Evolutionary conservation across 2,113 vertebrate genomes (phyloP).

Genomic region (Cebidichthys violaceus): DNA sequence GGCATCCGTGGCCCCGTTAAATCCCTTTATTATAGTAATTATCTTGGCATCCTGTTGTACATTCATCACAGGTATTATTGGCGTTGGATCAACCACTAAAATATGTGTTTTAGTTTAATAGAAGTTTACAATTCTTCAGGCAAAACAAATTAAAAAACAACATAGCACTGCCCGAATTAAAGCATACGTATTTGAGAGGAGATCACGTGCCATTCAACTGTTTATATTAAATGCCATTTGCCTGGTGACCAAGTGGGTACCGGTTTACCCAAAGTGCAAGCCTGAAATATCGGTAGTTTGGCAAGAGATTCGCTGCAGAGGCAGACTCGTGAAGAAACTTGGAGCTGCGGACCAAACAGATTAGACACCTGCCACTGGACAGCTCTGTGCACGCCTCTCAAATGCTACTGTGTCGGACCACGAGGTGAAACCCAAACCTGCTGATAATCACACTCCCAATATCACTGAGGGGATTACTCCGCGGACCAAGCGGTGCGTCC

Average conservation of each 20-base stretch:
- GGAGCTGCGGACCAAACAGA: slow-evolving; percentile 39
- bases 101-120: neutral
- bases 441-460: slow-evolving; percentile 72
- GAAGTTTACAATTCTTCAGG: no score
- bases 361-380: slow-evolving; percentile 55
- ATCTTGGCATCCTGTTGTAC: slow-evolving; percentile 10
- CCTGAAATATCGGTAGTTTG: slow-evolving; percentile 9
- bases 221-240: neutral
- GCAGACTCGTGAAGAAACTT: slow-evolving; percentile 23
- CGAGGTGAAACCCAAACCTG: slow-evolving; percentile 71
- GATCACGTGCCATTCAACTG: neutral
- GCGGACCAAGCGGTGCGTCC: slow-evolving; percentile 52
- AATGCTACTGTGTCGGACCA: slow-evolving; percentile 33
- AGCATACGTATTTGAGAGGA: neutral
- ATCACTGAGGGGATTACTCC: slow-evolving; percentile 57
- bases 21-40: slow-evolving; percentile 36
- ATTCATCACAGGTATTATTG: neutral
- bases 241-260: neutral
- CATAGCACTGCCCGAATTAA: neutral
- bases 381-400: slow-evolving; percentile 27
- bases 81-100: neutral
- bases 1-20: slow-evolving; percentile 18
- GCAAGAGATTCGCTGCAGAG: slow-evolving; percentile 29
- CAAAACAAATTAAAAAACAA: neutral
- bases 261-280: slow-evolving; percentile 8